Evolutionary conservation across 2,113 vertebrate genomes (phyloP).

Genomic region (Asarcornis scutulata): DNA sequence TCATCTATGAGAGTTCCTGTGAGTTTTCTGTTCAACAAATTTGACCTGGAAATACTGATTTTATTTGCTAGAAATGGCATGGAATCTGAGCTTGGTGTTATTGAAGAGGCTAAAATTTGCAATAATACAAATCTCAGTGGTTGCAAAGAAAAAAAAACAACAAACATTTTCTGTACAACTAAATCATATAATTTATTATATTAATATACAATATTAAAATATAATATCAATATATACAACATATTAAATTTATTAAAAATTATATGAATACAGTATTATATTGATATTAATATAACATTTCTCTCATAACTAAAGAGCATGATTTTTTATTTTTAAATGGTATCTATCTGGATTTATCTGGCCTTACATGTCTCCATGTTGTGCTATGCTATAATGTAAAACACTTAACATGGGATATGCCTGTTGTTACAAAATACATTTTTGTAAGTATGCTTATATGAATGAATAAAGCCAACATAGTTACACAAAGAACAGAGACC

Average conservation of each 20-base stretch:
- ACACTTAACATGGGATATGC: not conserved
- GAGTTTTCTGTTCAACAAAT: not conserved
- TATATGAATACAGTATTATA: too few species aligned
- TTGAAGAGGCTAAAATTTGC: not conserved
- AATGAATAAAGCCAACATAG: not conserved
- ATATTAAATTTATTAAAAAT: too few species aligned
- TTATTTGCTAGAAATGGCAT: not conserved
- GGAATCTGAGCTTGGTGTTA: not conserved
- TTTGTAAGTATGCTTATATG: too few species aligned
- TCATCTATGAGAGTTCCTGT: not conserved
- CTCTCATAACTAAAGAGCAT: not conserved
- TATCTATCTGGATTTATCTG: not conserved
- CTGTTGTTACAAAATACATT: not conserved
- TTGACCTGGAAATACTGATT: not conserved
- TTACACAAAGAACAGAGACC: not conserved
- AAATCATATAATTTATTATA: too few species aligned
- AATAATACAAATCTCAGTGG: not conserved
- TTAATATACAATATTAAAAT: too few species aligned
- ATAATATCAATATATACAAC: too few species aligned
- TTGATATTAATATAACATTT: too few species aligned
- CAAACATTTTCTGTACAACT: too few species aligned
- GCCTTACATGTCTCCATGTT: not conserved
- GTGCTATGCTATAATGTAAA: not conserved
- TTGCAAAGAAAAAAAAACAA: not conserved
- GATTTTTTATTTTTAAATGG: fast-evolving